Conservation (phyloP, 2,797 vertebrate species). For the Graptemys geographica region DNA sequence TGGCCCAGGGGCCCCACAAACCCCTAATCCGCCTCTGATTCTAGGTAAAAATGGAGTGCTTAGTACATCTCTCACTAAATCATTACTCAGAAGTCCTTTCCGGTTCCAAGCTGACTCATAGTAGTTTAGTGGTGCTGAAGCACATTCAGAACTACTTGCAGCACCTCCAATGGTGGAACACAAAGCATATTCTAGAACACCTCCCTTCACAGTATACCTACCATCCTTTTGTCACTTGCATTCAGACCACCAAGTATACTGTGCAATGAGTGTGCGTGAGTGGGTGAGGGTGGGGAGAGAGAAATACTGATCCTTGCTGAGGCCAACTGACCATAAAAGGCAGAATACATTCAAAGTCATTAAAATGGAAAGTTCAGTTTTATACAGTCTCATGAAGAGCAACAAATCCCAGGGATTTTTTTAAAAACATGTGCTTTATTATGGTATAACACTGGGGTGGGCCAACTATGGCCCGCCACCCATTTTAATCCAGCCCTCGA, state of each 20-base stretch:
- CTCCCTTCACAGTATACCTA: constrained; percentile 41
- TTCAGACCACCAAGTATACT: constrained; percentile 25
- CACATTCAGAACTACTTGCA: constrained; percentile 21
- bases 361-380: constrained; percentile 28
- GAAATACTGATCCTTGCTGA: constrained; percentile 41
- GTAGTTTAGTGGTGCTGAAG: constrained; percentile 9
- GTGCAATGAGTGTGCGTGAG: neutral
- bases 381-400: constrained; percentile 5
- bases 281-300: neutral
- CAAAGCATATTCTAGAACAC: neutral
- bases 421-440: constrained; percentile 24
- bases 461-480: no score
- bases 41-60: constrained; percentile 28
- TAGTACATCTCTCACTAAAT: constrained; percentile 13
- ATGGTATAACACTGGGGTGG: no score
- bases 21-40: no score
- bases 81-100: constrained; percentile 22
- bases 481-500: no score
- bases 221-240: constrained; percentile 62
- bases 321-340: constrained; percentile 66
- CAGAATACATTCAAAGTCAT: constrained; percentile 26
- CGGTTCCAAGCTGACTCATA: constrained; percentile 57
- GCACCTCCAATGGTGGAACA: constrained; percentile 16
- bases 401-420: constrained; percentile 23
- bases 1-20: no score